Conservation (phyloP, 2,113 vertebrate species). For the Octodon degus region DNA sequence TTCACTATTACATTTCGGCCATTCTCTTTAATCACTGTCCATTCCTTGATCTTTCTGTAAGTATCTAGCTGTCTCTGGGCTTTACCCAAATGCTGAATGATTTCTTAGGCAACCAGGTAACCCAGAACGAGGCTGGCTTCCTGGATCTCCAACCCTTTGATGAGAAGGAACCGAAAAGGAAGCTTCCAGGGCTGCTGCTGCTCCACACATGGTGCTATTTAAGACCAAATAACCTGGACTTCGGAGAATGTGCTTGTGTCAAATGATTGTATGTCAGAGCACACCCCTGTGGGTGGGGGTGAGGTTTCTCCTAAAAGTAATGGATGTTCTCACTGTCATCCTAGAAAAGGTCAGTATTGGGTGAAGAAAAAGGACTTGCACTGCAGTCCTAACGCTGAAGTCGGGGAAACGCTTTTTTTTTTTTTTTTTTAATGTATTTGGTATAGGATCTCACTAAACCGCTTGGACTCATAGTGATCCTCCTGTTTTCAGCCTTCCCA, state of each 20-base stretch:
- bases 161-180: constrained; percentile 47
- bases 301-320: constrained; percentile 39
- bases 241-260: constrained; percentile 47
- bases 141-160: constrained; percentile 31
- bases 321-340: constrained; percentile 60
- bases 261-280: constrained; percentile 48
- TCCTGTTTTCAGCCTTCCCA: too few relatives aligned
- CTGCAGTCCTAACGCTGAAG: constrained; percentile 10
- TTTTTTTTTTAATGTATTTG: not conserved
- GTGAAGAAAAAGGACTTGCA: constrained; percentile 56
- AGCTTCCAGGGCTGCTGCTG: not conserved
- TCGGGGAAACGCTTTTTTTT: not conserved
- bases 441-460: too few relatives aligned
- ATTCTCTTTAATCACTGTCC: constrained; percentile 51
- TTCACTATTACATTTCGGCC: not conserved
- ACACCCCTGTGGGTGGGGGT: constrained; percentile 39
- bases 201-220: constrained; percentile 56
- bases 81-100: constrained; percentile 1
- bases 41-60: not conserved
- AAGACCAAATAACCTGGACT: constrained; percentile 63
- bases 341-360: constrained; percentile 37
- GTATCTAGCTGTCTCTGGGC: not conserved
- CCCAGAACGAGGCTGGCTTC: not conserved
- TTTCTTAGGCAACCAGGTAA: constrained; percentile 40
- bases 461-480: too few relatives aligned